Conservation (phyloP, 2,888 invertebrate genomes). For the Biston stratarius region DNA sequence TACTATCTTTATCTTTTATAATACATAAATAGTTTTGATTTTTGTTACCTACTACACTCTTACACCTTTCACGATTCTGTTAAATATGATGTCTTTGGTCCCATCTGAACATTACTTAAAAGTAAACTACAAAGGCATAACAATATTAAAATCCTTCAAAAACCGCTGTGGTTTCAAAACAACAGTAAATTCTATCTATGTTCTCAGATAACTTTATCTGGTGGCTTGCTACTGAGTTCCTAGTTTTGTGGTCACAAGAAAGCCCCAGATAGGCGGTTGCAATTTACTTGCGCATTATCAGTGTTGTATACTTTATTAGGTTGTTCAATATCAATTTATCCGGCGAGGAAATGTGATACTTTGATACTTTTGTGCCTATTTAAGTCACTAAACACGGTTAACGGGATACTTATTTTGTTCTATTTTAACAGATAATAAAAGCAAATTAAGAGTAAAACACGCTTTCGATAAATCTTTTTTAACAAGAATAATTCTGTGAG, state of each 20-base stretch:
- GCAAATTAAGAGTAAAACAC: too few relatives aligned
- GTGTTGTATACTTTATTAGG: conserved; percentile 28
- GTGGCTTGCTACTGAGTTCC: conserved; percentile 31
- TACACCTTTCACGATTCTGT: too few relatives aligned
- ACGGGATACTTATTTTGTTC: too few relatives aligned
- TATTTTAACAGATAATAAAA: too few relatives aligned
- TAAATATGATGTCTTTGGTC: too few relatives aligned
- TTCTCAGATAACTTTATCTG: conserved; percentile 33
- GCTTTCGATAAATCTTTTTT: too few relatives aligned
- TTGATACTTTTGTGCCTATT: conserved; percentile 6
- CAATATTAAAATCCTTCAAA: background rate
- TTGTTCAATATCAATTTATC: conserved; percentile 28
- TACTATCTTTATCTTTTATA: too few relatives aligned
- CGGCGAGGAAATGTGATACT: conserved; percentile 24
- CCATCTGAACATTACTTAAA: too few relatives aligned
- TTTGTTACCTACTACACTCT: too few relatives aligned
- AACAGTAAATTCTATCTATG: conserved; percentile 27
- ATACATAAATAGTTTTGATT: too few relatives aligned
- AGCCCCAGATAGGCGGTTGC: conserved; percentile 36
- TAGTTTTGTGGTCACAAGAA: conserved; percentile 41
- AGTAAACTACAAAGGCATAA: background rate
- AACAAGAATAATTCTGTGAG: too few relatives aligned
- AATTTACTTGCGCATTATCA: conserved; percentile 32
- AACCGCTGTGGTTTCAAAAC: conserved; percentile 19
- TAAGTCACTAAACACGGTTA: too few relatives aligned